Conservation (phyloP, 2,888 invertebrate genomes). For the Clivina fossor region DNA sequence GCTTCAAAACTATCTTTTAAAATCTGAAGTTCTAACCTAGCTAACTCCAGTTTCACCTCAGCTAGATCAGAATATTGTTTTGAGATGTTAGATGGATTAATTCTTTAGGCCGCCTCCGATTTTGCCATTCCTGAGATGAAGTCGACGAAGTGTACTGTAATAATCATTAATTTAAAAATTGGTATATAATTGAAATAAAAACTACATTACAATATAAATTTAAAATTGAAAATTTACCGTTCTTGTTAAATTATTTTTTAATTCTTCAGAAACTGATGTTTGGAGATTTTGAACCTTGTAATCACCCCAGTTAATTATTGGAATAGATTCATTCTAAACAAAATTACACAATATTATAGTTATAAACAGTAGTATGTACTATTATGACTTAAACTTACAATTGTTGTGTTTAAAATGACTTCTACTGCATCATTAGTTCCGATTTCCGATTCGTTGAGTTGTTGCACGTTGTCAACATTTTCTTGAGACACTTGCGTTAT, state of each 20-base stretch:
- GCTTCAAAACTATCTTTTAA: not conserved
- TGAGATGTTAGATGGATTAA: not conserved
- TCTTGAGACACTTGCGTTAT: no score
- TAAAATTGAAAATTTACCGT: not conserved
- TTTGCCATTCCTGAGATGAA: constrained; percentile 1
- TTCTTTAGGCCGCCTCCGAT: not conserved
- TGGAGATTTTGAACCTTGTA: not conserved
- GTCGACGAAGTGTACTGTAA: no score
- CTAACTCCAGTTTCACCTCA: constrained; percentile 3
- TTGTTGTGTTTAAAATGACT: no score
- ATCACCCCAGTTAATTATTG: constrained; percentile 4
- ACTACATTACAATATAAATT: no score
- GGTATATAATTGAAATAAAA: no score
- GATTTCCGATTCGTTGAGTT: no score
- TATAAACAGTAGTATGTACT: not conserved
- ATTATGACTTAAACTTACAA: no score
- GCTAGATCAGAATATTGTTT: constrained; percentile 6
- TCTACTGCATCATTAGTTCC: not conserved
- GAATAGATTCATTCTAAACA: not conserved
- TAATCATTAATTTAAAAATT: no score
- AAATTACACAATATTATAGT: not conserved
- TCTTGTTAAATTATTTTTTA: no score
- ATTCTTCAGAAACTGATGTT: not conserved
- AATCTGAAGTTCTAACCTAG: not conserved
- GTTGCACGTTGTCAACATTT: no score